Evolutionary conservation across 2,113 vertebrate genomes (phyloP).

Genomic region (Garra rufa): DNA sequence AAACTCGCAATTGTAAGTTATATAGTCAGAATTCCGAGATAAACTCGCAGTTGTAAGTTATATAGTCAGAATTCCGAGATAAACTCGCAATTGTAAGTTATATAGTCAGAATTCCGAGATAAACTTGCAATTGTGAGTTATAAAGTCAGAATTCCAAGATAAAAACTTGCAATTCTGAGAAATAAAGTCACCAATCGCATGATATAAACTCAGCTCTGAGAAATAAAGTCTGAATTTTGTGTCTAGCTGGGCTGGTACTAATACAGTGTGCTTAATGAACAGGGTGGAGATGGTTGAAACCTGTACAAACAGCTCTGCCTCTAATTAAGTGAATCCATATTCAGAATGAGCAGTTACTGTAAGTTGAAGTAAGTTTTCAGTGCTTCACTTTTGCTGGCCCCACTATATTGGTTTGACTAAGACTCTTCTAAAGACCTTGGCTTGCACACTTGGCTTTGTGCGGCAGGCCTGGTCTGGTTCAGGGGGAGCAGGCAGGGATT

Average conservation of each 20-base stretch:
- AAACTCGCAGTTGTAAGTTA: no score
- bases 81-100: no score
- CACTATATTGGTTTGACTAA: constrained; percentile 2
- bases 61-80: no score
- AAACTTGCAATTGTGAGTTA: no score
- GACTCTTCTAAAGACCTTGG: neutral
- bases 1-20: no score
- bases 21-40: no score
- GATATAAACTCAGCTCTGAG: no score
- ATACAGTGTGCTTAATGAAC: neutral
- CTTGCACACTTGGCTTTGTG: neutral
- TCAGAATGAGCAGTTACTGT: neutral
- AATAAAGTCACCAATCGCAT: no score
- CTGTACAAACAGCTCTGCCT: neutral
- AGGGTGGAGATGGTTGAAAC: constrained; percentile 14
- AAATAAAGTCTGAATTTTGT: no score
- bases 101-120: no score
- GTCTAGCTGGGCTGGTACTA: neutral
- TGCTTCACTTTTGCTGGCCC: neutral
- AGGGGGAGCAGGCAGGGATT: constrained; percentile 13
- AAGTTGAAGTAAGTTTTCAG: neutral
- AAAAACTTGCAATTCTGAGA: no score
- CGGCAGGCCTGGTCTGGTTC: constrained; percentile 21
- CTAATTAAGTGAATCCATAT: neutral
- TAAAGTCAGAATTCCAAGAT: no score